Base-by-base conservation (phyloP, 2,888 invertebrate species). In the Melieria omissa region DNA sequence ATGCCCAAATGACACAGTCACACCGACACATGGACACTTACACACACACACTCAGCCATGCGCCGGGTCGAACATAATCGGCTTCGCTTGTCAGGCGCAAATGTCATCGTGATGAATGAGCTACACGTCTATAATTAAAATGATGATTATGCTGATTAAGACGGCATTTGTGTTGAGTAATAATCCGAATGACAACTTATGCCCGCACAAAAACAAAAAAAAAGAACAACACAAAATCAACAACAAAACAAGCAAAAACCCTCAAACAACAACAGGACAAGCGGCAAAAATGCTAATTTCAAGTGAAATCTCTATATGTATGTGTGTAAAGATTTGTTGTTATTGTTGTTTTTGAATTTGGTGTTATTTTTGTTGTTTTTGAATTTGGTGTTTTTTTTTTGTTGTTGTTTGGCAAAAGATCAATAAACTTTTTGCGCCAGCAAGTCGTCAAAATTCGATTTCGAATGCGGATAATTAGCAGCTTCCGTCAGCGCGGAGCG, bases 31-130 rank as follows among this genome's bases (percentile, higher is more conserved):
- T 75, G 80, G 81, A 81, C 78, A 81, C 77, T 73, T 74, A 71
- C 70, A 74, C 62, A 65, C 69, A 71, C 75, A 78, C 75, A 75
- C 75, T 73, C 72, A 72, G 46, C 62, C 69, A 72, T 74, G 75
- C 75, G 74, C 73, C 71, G 70, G 65, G 44, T 66, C 67, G 66
- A 65, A 65, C 66, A 44, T 7, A 16, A 4, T 0, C 14, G 9
- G 3, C 10, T 65, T n/a, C 63, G 63, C 72, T 70, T 75, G 77
- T 76, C 76, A 77, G 73, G 70, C 57, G 29, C 75, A 77, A 75
- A 75, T 75, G 77, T 75, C 74, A 74, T 71, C 71, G 54, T 66
- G 76, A 83, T 81, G 80, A 75, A 81, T 80, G 78, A 78, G 73
- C 73, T 75, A 65, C 55, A 57, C 60, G 69, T 47, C 45, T 49